Evolutionary conservation across 1,140 invertebrate genomes (phyloP), one percentile per base, ranked within the genome.

Genomic region (Schlechtendalia chinensis): DNA sequence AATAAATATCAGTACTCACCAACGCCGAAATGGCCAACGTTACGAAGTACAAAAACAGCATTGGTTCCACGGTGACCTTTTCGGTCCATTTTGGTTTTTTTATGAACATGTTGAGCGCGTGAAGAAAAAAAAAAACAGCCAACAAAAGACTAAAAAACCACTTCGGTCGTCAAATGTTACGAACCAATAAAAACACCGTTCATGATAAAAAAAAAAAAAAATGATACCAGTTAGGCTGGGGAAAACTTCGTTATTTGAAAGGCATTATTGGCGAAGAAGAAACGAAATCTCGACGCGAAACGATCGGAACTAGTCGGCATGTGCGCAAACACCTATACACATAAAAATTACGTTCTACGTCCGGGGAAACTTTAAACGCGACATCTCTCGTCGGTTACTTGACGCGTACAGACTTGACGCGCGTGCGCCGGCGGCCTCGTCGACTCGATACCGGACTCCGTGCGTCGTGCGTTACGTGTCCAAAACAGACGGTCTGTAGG

Each of bases 1-100:
- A 58, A 63, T 19, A 6, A 50, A 27, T 27, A 10, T 12, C 11
- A 10, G 58, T 79, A 79, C 75, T 79, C 50, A 79, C 75, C 75
- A 79, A 50, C 12, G 58, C 75, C 12, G 82, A 65, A 32, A 82
- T 79, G 16, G 82, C 80, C 6, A 77, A 56, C 17, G 82, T 81
- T 45, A 82, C 29, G 27, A 81, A 83, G 24, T 83, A 83, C 56
- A 81, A 47, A n/a, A 82, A 65, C 27, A 83, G 29, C 82, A 82
- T 83, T n/a, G 82, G 82, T 54, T 83, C 82, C 32, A 83, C 82
- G 5, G 82, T 82, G 19, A 83, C 67, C 10, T 53, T 56, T 54
- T 72, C 59, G 8, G 82, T 54, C 53, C 75, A 79, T 79, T 61
- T 79, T n/a, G 58, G 74, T 47, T 32, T 58, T 24, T 16, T 27